Conservation (phyloP, 1,140 invertebrate species). For the Zelostemma sp. region DNA sequence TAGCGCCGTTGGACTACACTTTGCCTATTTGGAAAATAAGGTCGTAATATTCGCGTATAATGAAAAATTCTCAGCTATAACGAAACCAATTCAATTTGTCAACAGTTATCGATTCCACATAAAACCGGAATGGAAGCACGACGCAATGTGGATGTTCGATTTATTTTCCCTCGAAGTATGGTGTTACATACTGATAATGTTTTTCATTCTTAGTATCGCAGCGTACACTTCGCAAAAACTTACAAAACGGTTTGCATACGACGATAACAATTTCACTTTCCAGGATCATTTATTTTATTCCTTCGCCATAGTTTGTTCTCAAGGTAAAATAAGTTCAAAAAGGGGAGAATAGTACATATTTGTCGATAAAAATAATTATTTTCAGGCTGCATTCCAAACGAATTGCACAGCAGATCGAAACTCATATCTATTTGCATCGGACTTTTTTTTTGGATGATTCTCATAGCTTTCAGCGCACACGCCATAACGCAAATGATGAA, state of each 20-base stretch:
- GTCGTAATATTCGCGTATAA: conserved; percentile 19
- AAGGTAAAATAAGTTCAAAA: conserved; percentile 29
- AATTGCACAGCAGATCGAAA: conserved; percentile 31
- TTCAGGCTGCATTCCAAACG: conserved; percentile 30
- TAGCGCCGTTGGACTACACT: conserved; percentile 29
- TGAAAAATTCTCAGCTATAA: background rate
- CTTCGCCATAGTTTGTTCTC: conserved; percentile 32
- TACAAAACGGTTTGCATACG: background rate
- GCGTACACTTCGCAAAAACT: conserved; percentile 41
- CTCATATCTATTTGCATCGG: conserved; percentile 41
- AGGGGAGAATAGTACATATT: no score
- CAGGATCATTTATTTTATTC: conserved; percentile 52
- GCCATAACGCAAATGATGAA: conserved; percentile 47
- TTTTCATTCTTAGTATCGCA: conserved; percentile 32
- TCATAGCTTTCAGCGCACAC: conserved; percentile 43
- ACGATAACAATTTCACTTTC: conserved; percentile 24
- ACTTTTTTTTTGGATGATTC: conserved; percentile 44
- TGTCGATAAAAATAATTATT: conserved; percentile 4
- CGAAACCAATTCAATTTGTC: background rate
- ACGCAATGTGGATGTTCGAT: conserved; percentile 44
- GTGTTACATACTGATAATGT: conserved; percentile 25
- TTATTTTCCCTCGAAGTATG: conserved; percentile 38
- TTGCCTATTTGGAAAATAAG: conserved; percentile 42
- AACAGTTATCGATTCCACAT: conserved; percentile 49
- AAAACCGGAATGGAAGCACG: conserved; percentile 28